Conservation (phyloP, 2,888 invertebrate species). For the Caenorhabditis angaria region DNA sequence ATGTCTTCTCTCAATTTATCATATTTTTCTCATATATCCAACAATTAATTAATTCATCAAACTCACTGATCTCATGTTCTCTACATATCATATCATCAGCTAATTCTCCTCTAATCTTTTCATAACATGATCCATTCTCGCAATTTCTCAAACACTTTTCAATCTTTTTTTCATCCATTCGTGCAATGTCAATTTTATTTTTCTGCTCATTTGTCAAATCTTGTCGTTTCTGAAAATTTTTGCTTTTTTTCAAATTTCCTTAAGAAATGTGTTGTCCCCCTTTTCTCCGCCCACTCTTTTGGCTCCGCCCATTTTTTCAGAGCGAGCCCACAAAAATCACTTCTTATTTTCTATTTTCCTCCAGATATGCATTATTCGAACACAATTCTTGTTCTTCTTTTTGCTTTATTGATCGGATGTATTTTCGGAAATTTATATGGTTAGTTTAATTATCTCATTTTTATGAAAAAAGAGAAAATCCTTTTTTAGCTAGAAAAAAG, state of each 20-base stretch:
- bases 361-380: background rate
- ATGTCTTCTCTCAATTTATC: constrained; percentile 3
- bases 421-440: background rate
- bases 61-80: background rate
- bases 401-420: background rate
- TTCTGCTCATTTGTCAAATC: constrained; percentile 7
- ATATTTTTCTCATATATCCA: background rate
- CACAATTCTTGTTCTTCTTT: background rate
- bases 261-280: constrained; percentile 12
- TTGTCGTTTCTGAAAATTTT: constrained; percentile 1
- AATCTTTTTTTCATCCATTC: constrained; percentile 10
- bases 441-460: background rate
- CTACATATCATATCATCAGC: background rate
- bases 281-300: constrained; percentile 12
- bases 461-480: constrained; percentile 15
- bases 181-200: background rate
- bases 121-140: constrained; percentile 30
- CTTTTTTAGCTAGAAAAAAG: too few species aligned
- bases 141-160: constrained; percentile 19
- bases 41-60: background rate
- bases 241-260: background rate
- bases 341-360: too few species aligned
- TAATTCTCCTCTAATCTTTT: background rate
- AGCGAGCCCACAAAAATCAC: background rate
- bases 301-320: background rate